Conservation (phyloP, 2,113 vertebrate genomes). For the Jaculus jaculus region DNA sequence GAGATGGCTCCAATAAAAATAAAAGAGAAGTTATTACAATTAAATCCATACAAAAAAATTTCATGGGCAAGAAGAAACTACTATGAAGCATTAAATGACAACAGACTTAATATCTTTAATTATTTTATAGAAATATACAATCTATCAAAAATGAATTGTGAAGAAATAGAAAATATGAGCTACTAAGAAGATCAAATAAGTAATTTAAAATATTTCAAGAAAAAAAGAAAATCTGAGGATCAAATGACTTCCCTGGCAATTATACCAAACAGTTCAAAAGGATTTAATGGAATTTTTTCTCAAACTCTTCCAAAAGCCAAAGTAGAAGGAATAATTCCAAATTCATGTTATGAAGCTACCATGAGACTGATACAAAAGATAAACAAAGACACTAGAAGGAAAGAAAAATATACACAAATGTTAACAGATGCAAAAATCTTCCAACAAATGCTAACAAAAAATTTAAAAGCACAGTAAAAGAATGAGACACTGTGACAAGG, state of each 20-base stretch:
- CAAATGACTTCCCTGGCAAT: neutral
- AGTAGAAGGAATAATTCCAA: too few relatives aligned
- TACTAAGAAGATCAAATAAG: neutral
- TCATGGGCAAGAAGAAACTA: neutral
- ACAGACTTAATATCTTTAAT: neutral
- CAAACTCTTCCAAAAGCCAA: too few relatives aligned
- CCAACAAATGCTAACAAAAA: neutral
- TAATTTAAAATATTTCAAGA: neutral
- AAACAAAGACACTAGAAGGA: neutral
- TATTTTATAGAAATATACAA: neutral
- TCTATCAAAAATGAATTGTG: too few relatives aligned
- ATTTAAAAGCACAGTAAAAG: neutral
- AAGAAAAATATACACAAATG: neutral
- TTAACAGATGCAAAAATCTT: neutral
- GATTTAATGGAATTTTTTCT: neutral
- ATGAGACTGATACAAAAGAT: neutral
- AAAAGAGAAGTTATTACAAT: too few relatives aligned
- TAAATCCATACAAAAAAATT: neutral
- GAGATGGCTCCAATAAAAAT: neutral
- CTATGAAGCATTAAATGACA: neutral
- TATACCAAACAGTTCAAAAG: neutral
- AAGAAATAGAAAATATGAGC: too few relatives aligned
- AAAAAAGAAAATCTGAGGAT: neutral
- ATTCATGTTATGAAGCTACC: neutral
- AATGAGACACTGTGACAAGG: neutral